A percentile compares a stretch with the other conserved stretches of the same genome.
Conservation (phyloP, 2,113 vertebrate genomes). For the Pseudonaja textilis region DNA sequence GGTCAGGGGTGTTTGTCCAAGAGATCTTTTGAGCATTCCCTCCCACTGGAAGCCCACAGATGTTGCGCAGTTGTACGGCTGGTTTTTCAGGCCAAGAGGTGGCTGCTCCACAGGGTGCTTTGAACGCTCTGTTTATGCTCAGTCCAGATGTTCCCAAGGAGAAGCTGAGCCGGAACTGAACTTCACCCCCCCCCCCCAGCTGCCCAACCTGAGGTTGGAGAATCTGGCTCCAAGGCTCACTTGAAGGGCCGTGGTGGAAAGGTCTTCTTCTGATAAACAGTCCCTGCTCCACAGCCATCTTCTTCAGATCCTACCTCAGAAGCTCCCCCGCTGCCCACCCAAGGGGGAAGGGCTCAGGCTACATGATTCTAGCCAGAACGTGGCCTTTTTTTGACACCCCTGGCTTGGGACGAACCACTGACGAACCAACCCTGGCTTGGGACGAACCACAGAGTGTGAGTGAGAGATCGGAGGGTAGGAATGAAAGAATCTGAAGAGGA, state of each 20-base stretch:
- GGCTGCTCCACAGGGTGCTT: neutral
- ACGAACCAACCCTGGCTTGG: neutral
- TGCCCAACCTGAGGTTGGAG: neutral
- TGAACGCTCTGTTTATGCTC: neutral
- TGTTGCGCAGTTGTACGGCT: neutral
- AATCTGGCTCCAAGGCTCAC: neutral
- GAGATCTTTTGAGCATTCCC: neutral
- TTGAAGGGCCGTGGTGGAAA: neutral
- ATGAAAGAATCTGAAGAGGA: too few species aligned
- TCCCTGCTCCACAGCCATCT: neutral
- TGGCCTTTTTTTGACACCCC: neutral
- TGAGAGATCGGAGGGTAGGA: too few species aligned
- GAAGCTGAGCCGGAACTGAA: neutral
- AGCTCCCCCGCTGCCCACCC: too few species aligned
- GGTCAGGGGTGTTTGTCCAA: neutral
- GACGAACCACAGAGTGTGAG: neutral
- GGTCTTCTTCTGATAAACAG: neutral
- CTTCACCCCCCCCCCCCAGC: too few species aligned
- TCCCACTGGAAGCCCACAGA: neutral
- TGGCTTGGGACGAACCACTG: neutral
- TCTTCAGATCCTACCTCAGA: neutral
- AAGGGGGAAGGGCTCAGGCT: neutral
- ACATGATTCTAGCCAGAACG: neutral
- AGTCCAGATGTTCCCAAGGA: neutral
- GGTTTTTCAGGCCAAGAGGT: neutral